Conservation (phyloP, 2,113 vertebrate genomes). For the Podarcis raffonei region DNA sequence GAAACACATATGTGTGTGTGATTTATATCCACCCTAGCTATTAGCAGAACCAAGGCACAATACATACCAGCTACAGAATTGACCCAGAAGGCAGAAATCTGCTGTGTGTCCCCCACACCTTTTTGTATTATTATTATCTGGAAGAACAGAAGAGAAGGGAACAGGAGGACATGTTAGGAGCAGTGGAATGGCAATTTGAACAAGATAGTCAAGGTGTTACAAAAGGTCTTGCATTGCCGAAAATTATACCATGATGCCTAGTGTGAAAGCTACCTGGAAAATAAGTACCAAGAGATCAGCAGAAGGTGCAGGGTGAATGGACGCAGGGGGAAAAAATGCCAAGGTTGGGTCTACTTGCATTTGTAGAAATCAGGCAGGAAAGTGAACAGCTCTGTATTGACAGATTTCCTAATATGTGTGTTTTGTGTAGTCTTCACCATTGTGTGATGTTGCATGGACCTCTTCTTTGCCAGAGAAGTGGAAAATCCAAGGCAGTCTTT, state of each 20-base stretch:
- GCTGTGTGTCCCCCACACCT: no score
- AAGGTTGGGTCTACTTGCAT: background rate
- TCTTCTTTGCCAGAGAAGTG: no score
- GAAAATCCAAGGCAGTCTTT: background rate
- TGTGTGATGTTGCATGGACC: background rate
- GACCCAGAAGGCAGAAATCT: background rate
- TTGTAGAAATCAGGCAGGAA: background rate
- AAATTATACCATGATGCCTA: background rate
- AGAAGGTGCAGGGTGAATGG: background rate
- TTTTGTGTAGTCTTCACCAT: background rate
- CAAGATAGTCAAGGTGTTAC: background rate
- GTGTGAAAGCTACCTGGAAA: background rate
- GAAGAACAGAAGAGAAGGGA: background rate
- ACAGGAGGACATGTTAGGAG: background rate
- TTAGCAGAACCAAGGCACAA: background rate
- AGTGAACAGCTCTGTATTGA: background rate
- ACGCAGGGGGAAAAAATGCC: background rate
- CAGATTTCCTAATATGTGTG: background rate
- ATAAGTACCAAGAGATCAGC: background rate
- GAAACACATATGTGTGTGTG: background rate
- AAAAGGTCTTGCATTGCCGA: background rate
- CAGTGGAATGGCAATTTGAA: background rate
- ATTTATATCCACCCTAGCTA: background rate
- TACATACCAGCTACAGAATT: background rate
- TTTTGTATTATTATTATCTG: no score